A percentile compares a stretch with the other conserved stretches of the same genome.
These are phyloP conservation scores for Hecatera dysodea DNA, from an alignment of 2,888 invertebrate genomes.

Conservation along the genomic window DNA sequence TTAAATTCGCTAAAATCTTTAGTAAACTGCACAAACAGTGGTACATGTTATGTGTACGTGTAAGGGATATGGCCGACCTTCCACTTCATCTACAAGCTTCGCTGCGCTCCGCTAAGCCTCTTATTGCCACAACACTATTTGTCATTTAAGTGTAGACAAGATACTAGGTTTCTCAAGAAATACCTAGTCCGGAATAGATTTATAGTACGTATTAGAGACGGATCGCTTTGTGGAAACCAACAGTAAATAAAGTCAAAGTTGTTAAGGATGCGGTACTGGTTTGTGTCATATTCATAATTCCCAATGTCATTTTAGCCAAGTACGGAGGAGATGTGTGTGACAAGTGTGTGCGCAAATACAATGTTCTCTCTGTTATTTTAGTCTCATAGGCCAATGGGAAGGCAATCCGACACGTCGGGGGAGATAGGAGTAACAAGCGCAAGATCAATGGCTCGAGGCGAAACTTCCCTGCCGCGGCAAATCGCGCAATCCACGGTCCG, in stretches of 20 bases:
- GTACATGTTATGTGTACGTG: background rate
- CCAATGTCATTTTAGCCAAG: too few species aligned
- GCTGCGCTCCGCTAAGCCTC: constrained; percentile 71
- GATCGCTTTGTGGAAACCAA: background rate
- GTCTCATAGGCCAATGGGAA: too few species aligned
- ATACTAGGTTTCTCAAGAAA: constrained; percentile 25
- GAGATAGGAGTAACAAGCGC: too few species aligned
- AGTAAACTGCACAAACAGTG: background rate
- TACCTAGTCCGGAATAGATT: constrained; percentile 15
- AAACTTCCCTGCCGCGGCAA: too few species aligned
- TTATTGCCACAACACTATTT: constrained; percentile 72
- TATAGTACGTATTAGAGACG: background rate
- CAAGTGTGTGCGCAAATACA: too few species aligned
- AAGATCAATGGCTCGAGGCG: too few species aligned
- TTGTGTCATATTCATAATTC: background rate
- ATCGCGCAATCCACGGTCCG: too few species aligned
- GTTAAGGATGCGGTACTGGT: background rate
- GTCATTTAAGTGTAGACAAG: constrained; percentile 66
- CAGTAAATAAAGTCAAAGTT: background rate
- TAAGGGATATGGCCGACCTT: constrained; percentile 36
- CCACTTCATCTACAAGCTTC: constrained; percentile 52
- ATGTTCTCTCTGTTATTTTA: too few species aligned
- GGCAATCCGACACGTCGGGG: too few species aligned
- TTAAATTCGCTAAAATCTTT: background rate
- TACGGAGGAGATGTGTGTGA: too few species aligned